Conservation (phyloP, 2,888 invertebrate species). For the Mactromeris polynyma region DNA sequence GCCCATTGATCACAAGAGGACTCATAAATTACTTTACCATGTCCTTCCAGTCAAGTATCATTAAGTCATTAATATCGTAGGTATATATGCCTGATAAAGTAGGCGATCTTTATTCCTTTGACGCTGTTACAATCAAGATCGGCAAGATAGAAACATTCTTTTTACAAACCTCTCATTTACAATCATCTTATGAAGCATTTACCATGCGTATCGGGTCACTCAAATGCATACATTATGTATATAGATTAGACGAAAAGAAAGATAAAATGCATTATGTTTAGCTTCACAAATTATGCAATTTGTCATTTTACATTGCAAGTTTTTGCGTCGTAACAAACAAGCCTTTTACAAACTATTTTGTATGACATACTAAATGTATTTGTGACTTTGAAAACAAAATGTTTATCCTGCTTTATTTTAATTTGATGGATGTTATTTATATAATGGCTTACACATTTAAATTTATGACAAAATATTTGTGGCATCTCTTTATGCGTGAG, state of each 20-base stretch:
- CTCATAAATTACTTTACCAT: not conserved
- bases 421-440: not conserved
- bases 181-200: not conserved
- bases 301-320: not conserved
- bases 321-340: not conserved
- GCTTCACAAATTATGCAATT: not conserved
- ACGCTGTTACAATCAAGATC: not conserved
- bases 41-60: not conserved
- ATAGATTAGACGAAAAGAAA: too few relatives aligned
- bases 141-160: not conserved
- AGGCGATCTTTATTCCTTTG: not conserved
- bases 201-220: not conserved
- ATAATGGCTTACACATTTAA: too few relatives aligned
- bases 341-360: not conserved
- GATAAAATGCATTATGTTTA: too few relatives aligned
- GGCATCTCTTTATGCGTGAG: not conserved
- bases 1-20: not conserved
- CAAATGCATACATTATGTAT: not conserved
- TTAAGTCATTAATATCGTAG: not conserved
- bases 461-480: too few relatives aligned
- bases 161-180: not conserved
- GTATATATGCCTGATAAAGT: not conserved
- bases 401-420: not conserved
- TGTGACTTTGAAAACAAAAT: not conserved
- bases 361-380: not conserved